Evolutionary conservation across 1,140 invertebrate species (phyloP).

Genomic region (Palaemon carinicauda): DNA sequence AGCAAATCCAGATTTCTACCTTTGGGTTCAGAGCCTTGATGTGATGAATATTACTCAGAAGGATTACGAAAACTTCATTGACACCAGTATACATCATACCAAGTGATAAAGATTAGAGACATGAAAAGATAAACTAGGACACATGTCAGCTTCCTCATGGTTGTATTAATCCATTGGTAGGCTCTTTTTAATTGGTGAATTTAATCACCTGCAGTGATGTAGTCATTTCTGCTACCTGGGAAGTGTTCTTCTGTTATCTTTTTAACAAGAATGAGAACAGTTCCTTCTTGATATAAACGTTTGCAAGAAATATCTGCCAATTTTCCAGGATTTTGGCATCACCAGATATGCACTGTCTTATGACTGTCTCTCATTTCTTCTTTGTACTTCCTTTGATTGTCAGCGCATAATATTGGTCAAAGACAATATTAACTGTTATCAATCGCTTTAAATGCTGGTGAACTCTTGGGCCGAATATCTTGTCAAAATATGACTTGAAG

Average conservation of each 20-base stretch:
- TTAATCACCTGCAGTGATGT: neutral
- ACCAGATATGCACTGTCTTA: neutral
- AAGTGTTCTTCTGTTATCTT: neutral
- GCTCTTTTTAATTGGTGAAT: neutral
- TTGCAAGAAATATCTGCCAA: neutral
- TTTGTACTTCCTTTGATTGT: neutral
- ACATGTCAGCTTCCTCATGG: conserved; percentile 34
- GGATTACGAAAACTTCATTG: conserved; percentile 31
- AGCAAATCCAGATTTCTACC: conserved; percentile 37
- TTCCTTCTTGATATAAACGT: neutral
- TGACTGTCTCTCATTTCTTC: neutral
- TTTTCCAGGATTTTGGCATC: conserved; percentile 7
- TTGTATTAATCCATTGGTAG: conserved; percentile 11
- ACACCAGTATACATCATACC: conserved; percentile 24
- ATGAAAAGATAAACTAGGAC: conserved; percentile 24
- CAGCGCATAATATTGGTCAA: neutral
- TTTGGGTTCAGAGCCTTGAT: conserved; percentile 14
- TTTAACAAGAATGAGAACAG: neutral
- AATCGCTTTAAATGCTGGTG: no score
- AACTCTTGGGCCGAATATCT: no score
- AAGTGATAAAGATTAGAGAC: conserved; percentile 25
- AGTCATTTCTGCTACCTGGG: neutral
- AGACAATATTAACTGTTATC: no score
- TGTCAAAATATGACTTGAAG: no score
- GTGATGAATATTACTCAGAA: conserved; percentile 35